phyloP scores from a whole-genome alignment of 1,140 invertebrate species.

The Euwallacea fornicatus region DNA sequence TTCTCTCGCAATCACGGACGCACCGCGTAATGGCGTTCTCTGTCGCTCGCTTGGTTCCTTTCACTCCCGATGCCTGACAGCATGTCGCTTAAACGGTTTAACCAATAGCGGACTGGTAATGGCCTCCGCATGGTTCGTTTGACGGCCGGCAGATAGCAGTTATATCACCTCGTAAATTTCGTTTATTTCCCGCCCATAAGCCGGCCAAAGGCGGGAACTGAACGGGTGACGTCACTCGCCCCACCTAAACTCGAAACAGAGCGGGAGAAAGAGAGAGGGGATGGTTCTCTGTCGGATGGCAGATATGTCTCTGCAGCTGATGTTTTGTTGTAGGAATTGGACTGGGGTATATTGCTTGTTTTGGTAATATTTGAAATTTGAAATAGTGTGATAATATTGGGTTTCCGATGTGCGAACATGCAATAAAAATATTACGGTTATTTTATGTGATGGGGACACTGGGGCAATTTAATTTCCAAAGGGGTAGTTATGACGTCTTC shows the following conservation, averaged over 20 bases:
- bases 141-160: slow-evolving; percentile 54
- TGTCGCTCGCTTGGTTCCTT: slow-evolving; percentile 26
- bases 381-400: slow-evolving; percentile 32
- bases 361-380: slow-evolving; percentile 35
- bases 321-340: slow-evolving; percentile 21
- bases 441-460: slow-evolving; percentile 8
- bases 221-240: slow-evolving; percentile 40
- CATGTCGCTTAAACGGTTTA: slow-evolving; percentile 37
- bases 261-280: slow-evolving; percentile 11
- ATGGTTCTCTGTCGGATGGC: slow-evolving; percentile 17
- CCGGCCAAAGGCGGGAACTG: slow-evolving; percentile 48
- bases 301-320: slow-evolving; percentile 16
- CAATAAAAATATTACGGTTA: slow-evolving; percentile 25
- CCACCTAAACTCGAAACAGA: slow-evolving; percentile 36
- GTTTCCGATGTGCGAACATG: slow-evolving; percentile 26
- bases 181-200: slow-evolving; percentile 53
- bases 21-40: slow-evolving; percentile 23
- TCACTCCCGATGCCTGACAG: not conserved
- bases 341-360: slow-evolving; percentile 23
- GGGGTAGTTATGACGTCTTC: too few relatives aligned
- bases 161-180: slow-evolving; percentile 56
- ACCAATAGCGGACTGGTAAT: slow-evolving; percentile 54
- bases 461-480: too few relatives aligned
- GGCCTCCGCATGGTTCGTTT: slow-evolving; percentile 55
- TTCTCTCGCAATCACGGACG: slow-evolving; percentile 40